A percentile compares a stretch with the other conserved stretches of the same genome.
Evolutionary conservation across 2,113 vertebrate genomes (phyloP).

Genomic region (Typhlomys cinereus): DNA sequence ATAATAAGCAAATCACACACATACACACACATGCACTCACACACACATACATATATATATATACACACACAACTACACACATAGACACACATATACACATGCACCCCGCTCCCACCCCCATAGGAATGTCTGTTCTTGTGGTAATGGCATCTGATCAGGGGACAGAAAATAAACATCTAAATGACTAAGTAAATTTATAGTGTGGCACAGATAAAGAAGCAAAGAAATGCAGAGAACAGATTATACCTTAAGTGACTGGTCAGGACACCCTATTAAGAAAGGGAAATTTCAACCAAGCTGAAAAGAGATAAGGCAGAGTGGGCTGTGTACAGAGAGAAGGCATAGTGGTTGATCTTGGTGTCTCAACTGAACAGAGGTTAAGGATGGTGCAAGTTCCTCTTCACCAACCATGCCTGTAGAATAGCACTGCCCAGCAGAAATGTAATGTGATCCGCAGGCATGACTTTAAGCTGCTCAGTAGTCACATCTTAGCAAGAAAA

Average conservation of each 20-base stretch:
- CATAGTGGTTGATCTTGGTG: no score
- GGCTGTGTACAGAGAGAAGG: neutral
- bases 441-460: neutral
- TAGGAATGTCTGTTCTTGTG: neutral
- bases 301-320: neutral
- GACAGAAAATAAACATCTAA: neutral
- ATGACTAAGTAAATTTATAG: neutral
- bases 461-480: neutral
- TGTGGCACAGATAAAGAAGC: neutral
- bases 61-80: neutral
- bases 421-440: neutral
- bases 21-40: neutral
- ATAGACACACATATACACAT: no score
- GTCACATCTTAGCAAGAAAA: neutral
- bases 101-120: no score
- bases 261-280: neutral
- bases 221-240: neutral
- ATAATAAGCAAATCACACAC: neutral
- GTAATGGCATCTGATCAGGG: neutral
- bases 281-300: neutral
- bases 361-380: neutral
- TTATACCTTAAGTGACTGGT: neutral
- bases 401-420: neutral
- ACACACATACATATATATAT: neutral
- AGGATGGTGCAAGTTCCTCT: neutral